Evolutionary conservation across 2,888 invertebrate species (phyloP), one percentile per base, ranked within the genome.

Genomic region (Synergus umbraculus): DNA sequence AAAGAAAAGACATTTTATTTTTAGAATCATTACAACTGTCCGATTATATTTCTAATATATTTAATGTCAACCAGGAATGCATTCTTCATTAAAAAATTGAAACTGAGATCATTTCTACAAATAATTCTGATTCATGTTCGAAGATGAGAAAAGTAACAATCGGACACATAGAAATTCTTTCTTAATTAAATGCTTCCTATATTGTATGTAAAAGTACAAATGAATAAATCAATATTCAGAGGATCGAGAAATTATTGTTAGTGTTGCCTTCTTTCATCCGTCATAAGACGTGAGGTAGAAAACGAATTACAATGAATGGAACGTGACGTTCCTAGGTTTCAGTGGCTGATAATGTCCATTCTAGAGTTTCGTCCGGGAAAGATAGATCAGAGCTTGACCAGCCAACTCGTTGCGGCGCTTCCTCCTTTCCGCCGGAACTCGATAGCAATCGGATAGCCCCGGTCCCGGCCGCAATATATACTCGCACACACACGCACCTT

Each of bases 391-490:
- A 78, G 79, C 66, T 76, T 77, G 80, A 81, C 81, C 84, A 77
- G 80, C 73, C 79, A 85, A 82, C 82, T 83, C 83, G 82, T 85
- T 83, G 86, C 82, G 80, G 80, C 83, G 88, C 87, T 90, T 88
- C 89, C 87, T 88, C 87, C 86, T 88, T 90, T 90, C 91, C 91
- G 90, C 86, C 90, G 91, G 90, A 91, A 90, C 88, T 87, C 86
- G 90, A 91, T 90, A 90, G 89, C 90, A 83, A 91, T 91, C 91
- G 88, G 86, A 86, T 86, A 83, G 86, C 85, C 83, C 85, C 84
- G 84, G 83, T 81, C 69, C 79, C 81, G 78, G 81, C 82, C 85
- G 78, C 82, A 79, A 83, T 83, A 81, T 79, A 80, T 83, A 80
- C 81, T 44, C 77, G 69, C 80, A 81, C 78, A 80, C 79, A 76